Percentiles rank a stretch among this genome's conserved stretches.
Conservation (phyloP, 2,888 invertebrate species). For the Heliconius aoede region DNA sequence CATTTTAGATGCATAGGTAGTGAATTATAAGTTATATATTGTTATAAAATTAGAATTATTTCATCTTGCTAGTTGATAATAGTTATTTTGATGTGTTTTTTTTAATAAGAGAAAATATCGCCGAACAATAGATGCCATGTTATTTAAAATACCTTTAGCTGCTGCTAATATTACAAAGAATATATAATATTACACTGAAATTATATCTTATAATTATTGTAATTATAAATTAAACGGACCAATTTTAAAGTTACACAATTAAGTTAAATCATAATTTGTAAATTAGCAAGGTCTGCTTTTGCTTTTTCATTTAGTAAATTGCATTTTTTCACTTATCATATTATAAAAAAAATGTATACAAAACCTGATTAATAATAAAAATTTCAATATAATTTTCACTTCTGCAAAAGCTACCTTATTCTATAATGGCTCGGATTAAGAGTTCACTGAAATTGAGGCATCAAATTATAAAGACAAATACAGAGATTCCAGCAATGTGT, state of each 20-base stretch:
- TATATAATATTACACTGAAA: too few species aligned
- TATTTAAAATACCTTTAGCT: neutral
- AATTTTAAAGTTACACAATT: too few species aligned
- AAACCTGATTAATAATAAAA: neutral
- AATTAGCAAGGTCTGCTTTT: too few species aligned
- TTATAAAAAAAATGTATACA: neutral
- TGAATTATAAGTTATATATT: neutral
- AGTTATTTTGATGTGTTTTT: neutral
- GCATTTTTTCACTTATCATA: neutral
- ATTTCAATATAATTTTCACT: neutral
- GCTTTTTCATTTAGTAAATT: neutral
- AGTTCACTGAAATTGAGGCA: constrained; percentile 50
- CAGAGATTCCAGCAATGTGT: neutral
- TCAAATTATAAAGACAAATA: constrained; percentile 38
- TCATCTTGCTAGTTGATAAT: neutral
- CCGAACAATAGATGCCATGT: neutral
- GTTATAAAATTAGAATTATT: neutral
- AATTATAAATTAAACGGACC: neutral
- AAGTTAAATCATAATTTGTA: too few species aligned
- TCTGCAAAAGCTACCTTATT: constrained; percentile 33
- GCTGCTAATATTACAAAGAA: neutral
- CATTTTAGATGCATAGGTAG: too few species aligned
- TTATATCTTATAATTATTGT: neutral
- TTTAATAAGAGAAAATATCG: neutral
- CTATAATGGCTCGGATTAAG: constrained; percentile 77